Evolutionary conservation across 2,113 vertebrate species (phyloP).

Genomic region (Lethenteron camtschaticum): DNA sequence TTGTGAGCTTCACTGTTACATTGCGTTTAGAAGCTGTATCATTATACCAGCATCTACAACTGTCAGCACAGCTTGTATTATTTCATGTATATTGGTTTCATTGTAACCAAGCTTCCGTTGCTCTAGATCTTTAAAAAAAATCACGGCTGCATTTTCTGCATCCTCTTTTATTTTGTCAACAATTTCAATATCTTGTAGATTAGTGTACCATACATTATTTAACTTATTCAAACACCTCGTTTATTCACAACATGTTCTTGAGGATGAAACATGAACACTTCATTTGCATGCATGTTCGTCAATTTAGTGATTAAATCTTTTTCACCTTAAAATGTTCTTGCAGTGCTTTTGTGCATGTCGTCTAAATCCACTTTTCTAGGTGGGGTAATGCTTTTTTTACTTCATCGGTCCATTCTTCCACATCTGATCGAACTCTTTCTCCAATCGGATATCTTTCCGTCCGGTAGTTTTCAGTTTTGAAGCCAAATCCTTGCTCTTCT

Average conservation of each 20-base stretch:
- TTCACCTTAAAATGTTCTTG: constrained; percentile 11
- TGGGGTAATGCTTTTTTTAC: background rate
- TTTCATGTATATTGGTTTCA: constrained; percentile 15
- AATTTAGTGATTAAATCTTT: constrained; percentile 4
- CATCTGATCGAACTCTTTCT: constrained; percentile 13
- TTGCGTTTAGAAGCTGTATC: constrained; percentile 7
- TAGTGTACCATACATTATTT: fast-evolving
- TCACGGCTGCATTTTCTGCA: background rate
- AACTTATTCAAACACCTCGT: fast-evolving
- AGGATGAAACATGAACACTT: background rate
- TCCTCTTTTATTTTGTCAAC: fast-evolving
- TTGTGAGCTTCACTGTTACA: constrained; percentile 13
- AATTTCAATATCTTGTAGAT: background rate
- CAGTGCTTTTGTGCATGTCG: constrained; percentile 16
- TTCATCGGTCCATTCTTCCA: constrained; percentile 13
- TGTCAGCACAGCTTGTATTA: constrained; percentile 14
- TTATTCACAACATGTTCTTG: constrained; percentile 6
- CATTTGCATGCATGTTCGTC: background rate
- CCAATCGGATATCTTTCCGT: constrained; percentile 8
- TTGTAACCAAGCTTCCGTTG: constrained; percentile 12
- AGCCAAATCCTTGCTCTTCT: constrained; percentile 14
- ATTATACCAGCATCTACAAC: constrained; percentile 12
- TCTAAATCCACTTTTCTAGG: constrained; percentile 8
- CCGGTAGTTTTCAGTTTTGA: constrained; percentile 10
- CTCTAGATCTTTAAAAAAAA: constrained; percentile 11